Evolutionary conservation across 1,140 invertebrate genomes (phyloP), one percentile per base, ranked within the genome.

Genomic region (Fopius arisanus): DNA sequence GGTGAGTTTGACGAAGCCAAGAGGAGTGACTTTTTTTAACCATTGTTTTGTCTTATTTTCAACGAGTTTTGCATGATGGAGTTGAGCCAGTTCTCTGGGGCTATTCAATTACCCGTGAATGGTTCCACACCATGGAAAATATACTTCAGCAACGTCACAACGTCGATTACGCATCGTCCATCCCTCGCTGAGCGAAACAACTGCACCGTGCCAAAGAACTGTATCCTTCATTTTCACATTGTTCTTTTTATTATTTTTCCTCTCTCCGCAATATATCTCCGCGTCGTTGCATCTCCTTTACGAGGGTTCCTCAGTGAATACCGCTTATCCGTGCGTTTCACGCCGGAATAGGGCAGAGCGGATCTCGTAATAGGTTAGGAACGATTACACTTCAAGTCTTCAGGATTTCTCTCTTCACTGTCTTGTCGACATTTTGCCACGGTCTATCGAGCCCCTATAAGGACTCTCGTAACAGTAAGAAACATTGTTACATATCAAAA

Each of bases 111-210:
- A 72, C 23, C 37, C 70, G 70, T 72, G 59, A 37, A 63, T 72
- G n/a, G 40, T 72, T 72, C 63, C 62, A 62, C 70, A 43, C 41
- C 54, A 26, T 59, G 54, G 54, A 59, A 41, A 66, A 40, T 66
- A 23, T 14, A 65, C 70, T 72, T 66, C 37, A 62, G 31, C 40
- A 71, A 62, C 21, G 23, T 72, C 41, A 26, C 65, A 67, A 51
- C 71, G 71, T 73, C 71, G 71, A 73, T 73, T 73, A 73, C 63
- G 23, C 71, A 73, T 73, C 71, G 65, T 73, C 67, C 71, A 73
- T 73, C 71, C 71, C 63, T 73, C 43, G 41, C 19, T 54, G 66
- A 68, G 67, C 67, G 66, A 72, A 75, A 75, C 70, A 41, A 48
- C 31, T 67, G 43, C 63, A 9, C 19, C 23, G 23, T 59, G 23